These are phyloP conservation scores for Drosophila tsacasi DNA, from an alignment of 1,140 invertebrate genomes.

Conservation along the genomic window DNA sequence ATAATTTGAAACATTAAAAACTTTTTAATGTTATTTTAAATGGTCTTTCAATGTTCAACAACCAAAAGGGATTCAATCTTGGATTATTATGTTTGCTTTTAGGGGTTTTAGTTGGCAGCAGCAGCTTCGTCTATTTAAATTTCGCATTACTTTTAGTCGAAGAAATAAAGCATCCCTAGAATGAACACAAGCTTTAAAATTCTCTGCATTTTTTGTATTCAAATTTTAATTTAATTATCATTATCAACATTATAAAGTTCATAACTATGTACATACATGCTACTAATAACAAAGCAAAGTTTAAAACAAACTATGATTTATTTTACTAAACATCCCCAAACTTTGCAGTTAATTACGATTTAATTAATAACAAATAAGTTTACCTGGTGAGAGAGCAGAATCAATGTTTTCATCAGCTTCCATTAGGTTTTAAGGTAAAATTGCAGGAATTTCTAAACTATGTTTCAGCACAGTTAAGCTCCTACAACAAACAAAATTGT, in stretches of 20 bases:
- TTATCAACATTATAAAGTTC: not conserved
- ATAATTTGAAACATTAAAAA: conserved; percentile 11
- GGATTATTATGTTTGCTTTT: no score
- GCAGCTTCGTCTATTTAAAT: not conserved
- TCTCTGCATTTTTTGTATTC: no score
- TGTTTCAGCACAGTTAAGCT: not conserved
- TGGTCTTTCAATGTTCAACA: conserved; percentile 15
- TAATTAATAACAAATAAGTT: not conserved
- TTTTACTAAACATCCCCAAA: not conserved
- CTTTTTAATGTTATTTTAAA: conserved; percentile 10
- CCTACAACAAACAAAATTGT: no score
- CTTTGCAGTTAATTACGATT: not conserved
- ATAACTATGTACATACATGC: no score
- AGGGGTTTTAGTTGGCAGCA: not conserved
- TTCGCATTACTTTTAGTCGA: not conserved
- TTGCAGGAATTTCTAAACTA: not conserved
- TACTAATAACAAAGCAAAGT: no score
- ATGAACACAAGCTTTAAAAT: no score
- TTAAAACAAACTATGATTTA: not conserved
- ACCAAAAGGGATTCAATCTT: not conserved
- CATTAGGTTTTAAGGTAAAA: not conserved
- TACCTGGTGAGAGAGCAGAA: not conserved
- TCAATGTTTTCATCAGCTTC: not conserved
- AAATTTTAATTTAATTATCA: not conserved
- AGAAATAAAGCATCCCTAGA: not conserved